Conservation (phyloP, 2,797 vertebrate genomes). For the Argya squamiceps region DNA sequence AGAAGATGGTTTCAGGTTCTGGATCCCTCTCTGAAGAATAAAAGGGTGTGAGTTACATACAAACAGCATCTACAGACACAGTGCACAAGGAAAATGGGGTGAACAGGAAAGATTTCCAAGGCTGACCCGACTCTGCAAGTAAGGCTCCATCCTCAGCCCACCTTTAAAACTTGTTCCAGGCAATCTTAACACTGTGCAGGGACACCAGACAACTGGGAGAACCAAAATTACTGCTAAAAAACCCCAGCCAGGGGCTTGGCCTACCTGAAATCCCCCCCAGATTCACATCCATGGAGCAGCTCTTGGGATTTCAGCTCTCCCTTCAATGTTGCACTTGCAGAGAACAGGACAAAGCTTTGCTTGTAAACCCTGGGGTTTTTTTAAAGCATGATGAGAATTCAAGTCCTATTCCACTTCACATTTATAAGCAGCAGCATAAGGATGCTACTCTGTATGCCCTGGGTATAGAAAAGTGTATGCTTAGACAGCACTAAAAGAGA, state of each 20-base stretch:
- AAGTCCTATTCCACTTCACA: slow-evolving; percentile 33
- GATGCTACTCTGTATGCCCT: not conserved
- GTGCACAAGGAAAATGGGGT: fast-evolving
- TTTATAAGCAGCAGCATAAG: not conserved
- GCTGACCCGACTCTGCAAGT: fast-evolving
- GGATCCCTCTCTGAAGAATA: slow-evolving; percentile 2
- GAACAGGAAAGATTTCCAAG: not conserved
- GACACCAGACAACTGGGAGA: not conserved
- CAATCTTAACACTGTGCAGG: not conserved
- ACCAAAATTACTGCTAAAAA: not conserved
- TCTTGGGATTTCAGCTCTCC: not conserved
- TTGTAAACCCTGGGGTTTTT: not conserved
- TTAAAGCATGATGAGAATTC: slow-evolving; percentile 34
- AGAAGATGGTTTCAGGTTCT: not conserved
- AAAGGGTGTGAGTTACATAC: not conserved
- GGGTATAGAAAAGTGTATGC: not conserved
- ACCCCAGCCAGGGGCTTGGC: not conserved
- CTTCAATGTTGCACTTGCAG: not conserved
- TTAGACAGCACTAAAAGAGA: not conserved
- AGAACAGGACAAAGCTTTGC: not conserved
- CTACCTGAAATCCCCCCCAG: not conserved
- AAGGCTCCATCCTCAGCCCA: not conserved
- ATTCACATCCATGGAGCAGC: not conserved
- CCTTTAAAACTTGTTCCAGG: not conserved
- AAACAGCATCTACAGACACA: not conserved